Evolutionary conservation across 2,888 invertebrate genomes (phyloP), one percentile per base, ranked within the genome.

Genomic region (Folsomia candida): DNA sequence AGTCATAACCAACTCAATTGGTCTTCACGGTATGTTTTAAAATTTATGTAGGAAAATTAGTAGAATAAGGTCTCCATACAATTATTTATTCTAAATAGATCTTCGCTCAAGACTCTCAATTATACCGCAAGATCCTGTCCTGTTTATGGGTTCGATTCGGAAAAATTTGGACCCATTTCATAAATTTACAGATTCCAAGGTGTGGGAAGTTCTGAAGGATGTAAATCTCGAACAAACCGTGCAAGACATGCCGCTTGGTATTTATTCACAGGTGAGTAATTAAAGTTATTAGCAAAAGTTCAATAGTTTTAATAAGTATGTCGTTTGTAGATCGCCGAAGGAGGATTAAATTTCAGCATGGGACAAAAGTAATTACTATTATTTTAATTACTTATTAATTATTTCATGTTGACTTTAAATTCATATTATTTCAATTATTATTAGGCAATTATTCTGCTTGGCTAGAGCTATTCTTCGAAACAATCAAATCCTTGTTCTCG

Each of bases 131-230:
- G 88, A 88, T 80, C 88, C 88, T 1, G 84, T 87, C 4, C 82
- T 89, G 4, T 88, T 88, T 80, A 84, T 85, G 29, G 87, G 88
- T 37, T 86, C 86, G n/a, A 80, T 89, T 20, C 14, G 96, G 1
- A 90, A 90, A 81, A 96, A 96, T 84, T 86, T 96, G 70, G 96
- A 96, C 85, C 96, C 95, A 1, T 94, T 95, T 82, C 88, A 90
- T 75, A 89, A 90, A 81, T 91, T 90, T 81, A 85, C 87, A 0
- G 95, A 95, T 80, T 86, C 87, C n/a, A 87, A 89, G 69, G 84
- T 96, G 0, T 96, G 95, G 94, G 87, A 88, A 73, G 93, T 92
- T 0, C 83, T 96, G 20, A 92, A 93, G 79, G 92, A 94, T 84
- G 90, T 89, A 14, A 18, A 54, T 54, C n/a, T 54, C 11, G 18